These are phyloP conservation scores for Pocillopora grandis DNA, from an alignment of 92 coral and sea anemone genomes.

Conservation along the genomic window DNA sequence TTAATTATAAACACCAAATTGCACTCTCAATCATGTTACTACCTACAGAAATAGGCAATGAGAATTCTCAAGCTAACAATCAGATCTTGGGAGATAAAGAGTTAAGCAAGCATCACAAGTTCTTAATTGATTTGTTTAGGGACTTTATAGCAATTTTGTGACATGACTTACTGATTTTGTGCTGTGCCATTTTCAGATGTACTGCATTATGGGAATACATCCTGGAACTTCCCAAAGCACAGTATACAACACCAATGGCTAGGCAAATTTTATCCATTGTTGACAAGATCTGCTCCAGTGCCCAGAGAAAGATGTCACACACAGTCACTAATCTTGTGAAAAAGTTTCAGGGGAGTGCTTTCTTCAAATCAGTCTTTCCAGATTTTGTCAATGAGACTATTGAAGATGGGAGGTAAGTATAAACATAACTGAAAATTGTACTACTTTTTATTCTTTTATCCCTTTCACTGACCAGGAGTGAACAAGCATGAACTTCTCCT, in stretches of 20 bases:
- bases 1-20: too few relatives aligned
- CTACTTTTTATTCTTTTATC: too few relatives aligned
- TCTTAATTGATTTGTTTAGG: background rate
- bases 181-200: background rate
- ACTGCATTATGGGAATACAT: conserved; percentile 9
- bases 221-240: background rate
- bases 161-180: background rate
- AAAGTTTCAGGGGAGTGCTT: background rate
- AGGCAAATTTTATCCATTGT: background rate
- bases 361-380: background rate
- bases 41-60: too few relatives aligned
- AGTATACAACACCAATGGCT: background rate
- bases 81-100: background rate
- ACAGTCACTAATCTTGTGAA: background rate
- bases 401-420: background rate
- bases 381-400: background rate
- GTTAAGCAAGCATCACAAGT: background rate
- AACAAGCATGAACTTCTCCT: too few relatives aligned
- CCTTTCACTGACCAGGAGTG: too few relatives aligned
- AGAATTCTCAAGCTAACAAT: too few relatives aligned
- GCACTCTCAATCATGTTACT: too few relatives aligned
- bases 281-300: background rate
- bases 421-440: too few relatives aligned
- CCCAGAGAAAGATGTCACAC: conserved; percentile 10
- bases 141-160: background rate